A percentile compares a stretch with the other conserved stretches of the same genome.
phyloP scores from a whole-genome alignment of 2,888 invertebrate genomes.

The Philhelius pedissequus region DNA sequence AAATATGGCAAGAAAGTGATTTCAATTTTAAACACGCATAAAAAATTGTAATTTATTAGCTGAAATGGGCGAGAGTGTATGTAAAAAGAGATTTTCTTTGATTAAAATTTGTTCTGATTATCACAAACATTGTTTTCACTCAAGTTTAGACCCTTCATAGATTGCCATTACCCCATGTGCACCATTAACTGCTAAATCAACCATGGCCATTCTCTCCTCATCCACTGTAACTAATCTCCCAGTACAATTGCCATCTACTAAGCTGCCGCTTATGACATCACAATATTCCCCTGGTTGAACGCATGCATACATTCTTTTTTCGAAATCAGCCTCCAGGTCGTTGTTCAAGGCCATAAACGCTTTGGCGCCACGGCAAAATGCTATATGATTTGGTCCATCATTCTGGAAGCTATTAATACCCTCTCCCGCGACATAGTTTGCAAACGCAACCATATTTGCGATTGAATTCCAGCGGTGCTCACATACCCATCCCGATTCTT shows the following conservation, averaged over 20 bases:
- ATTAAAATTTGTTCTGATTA: neutral
- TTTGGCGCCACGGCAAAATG: constrained; percentile 86
- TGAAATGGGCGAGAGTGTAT: neutral
- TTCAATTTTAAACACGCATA: constrained; percentile 36
- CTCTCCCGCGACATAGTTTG: constrained; percentile 83
- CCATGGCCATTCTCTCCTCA: constrained; percentile 80
- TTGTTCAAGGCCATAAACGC: constrained; percentile 64
- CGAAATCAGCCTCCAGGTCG: constrained; percentile 35
- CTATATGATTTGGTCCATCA: constrained; percentile 87
- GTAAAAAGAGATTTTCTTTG: neutral
- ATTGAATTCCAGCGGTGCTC: constrained; percentile 90
- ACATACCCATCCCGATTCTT: constrained; percentile 86
- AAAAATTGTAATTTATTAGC: neutral
- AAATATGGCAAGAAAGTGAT: constrained; percentile 6
- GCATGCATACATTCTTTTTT: constrained; percentile 73
- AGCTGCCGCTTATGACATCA: constrained; percentile 83
- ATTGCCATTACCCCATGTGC: constrained; percentile 84
- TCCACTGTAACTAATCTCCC: constrained; percentile 84
- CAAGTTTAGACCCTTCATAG: constrained; percentile 80
- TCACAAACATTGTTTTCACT: neutral
- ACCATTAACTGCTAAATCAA: constrained; percentile 80
- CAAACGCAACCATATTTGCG: constrained; percentile 86
- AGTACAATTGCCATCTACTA: constrained; percentile 80
- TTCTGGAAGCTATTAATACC: constrained; percentile 85
- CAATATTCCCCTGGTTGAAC: constrained; percentile 84